Base-by-base conservation (phyloP, 1,140 invertebrate species). In the Cydia fagiglandana region DNA sequence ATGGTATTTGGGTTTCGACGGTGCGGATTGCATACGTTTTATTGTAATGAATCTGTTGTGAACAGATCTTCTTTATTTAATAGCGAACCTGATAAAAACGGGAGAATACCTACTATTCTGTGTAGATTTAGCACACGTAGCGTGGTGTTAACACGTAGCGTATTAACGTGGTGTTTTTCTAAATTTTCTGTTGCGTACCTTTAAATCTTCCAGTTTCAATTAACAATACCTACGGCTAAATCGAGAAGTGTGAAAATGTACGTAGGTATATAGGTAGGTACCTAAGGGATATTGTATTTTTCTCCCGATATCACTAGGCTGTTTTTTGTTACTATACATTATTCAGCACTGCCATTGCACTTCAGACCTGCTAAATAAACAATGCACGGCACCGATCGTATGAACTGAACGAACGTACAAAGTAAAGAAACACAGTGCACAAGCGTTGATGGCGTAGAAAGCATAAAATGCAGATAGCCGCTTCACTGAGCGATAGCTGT, bases 381-480 rank as follows among this genome's bases (percentile, higher is more conserved):
- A 85, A 86, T 80, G 79, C 75, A 66, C 77, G 77, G 75, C 77
- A 70, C 53, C 45, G 75, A 24, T 24, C 41, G 34, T 75, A 76
- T 30, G 66, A 70, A 12, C 66, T 70, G 34, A 70, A 70, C 66
- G 73, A 77, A 80, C 75, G 76, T 85, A 84, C 84, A 86, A 84
- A 85, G 81, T 86, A 86, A 88, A 83, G 79, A 80, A 86, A 84
- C 82, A 83, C 84, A 84, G 79, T 82, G 79, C 77, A 76, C 68
- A 75, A 74, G 76, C 80, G 77, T 81, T 83, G 80, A 82, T 85
- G 76, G 81, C 80, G 77, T 82, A 81, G 81, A 80, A 78, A 83
- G 85, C 84, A 82, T 88, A 88, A 90, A 90, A 89, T 90, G 86
- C 85, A 90, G 84, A 90, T 88, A 80, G 81, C 82, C 82, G 84